Evolutionary conservation across 2,888 invertebrate genomes (phyloP), one percentile per base, ranked within the genome.

Genomic region (Beris morrisii): DNA sequence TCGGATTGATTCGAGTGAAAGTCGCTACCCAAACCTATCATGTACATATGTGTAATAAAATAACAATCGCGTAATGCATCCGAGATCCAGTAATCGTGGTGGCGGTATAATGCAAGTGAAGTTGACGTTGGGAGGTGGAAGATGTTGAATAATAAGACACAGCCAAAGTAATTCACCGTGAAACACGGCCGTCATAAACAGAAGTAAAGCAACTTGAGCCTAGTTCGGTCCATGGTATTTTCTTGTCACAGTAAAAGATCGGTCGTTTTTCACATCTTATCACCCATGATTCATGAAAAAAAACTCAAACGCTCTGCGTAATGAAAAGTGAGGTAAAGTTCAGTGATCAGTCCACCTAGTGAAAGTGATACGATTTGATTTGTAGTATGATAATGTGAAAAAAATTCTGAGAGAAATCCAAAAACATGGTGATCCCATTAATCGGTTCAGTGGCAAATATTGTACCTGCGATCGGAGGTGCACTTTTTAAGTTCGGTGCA

Each of bases 401-500:
- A 31, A 57, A 45, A 44, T 64, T 64, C 30, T 12, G 7, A 64
- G n/a, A 44, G 13, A 44, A 45, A 22, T 46, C 44, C 58, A 68
- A 44, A 56, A 77, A 79, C 77, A 79, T 77, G 67, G 73, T 80
- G 13, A 72, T 75, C 38, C 74, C 78, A 43, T 73, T 74, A 6
- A 64, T 79, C 65, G 75, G 79, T 13, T 75, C 77, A 46, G 79
- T 78, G 53, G 30, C 66, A 1, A 73, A 72, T 45, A 58, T 72
- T 30, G 75, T 78, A 64, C 75, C 78, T 57, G 75, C 78, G 7
- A 72, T 78, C 53, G 77, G 77, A 59, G 79, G 80, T 1, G 70
- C 75, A 4, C 64, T 80, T 4, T 77, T 78, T 56, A 80, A 79
- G 71, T 78, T 79, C n/a, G 78, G 79, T 56, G 72, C 78, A 58